These are phyloP conservation scores for Drosophila parabipectinata DNA, from an alignment of 1,140 invertebrate genomes.

Conservation along the genomic window DNA sequence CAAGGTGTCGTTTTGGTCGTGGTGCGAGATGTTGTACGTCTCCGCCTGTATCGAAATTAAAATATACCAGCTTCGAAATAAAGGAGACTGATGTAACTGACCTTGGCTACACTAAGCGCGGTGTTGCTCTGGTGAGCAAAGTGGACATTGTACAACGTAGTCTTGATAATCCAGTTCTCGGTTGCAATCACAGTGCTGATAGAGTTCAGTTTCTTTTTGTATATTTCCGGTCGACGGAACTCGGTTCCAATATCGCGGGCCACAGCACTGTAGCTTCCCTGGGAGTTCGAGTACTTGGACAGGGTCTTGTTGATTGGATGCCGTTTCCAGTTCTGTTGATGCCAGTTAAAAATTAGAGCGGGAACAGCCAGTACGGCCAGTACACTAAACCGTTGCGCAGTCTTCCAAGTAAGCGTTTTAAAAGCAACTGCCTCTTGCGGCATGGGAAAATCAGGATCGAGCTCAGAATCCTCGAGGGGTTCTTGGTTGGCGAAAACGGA, in stretches of 20 bases:
- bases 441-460: conserved; percentile 82
- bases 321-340: conserved; percentile 87
- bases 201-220: conserved; percentile 88
- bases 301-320: conserved; percentile 91
- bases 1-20: conserved; percentile 86
- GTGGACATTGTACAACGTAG: conserved; percentile 90
- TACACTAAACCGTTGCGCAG: conserved; percentile 83
- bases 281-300: conserved; percentile 86
- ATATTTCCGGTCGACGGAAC: conserved; percentile 85
- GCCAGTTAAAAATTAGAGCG: conserved; percentile 87
- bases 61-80: not conserved
- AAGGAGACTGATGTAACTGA: conserved; percentile 64
- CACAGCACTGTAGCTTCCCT: conserved; percentile 87
- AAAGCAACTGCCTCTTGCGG: conserved; percentile 83
- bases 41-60: conserved; percentile 86
- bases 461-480: conserved; percentile 68
- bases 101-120: conserved; percentile 88
- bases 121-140: conserved; percentile 92
- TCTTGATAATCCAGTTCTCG: conserved; percentile 95
- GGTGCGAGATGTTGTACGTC: conserved; percentile 88
- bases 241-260: conserved; percentile 91
- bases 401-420: conserved; percentile 82
- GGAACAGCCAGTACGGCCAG: conserved; percentile 76
- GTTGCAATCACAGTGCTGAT: conserved; percentile 91
- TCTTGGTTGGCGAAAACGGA: conserved; percentile 84